Evolutionary conservation across 2,888 invertebrate species (phyloP).

Genomic region (Thera obeliscata): DNA sequence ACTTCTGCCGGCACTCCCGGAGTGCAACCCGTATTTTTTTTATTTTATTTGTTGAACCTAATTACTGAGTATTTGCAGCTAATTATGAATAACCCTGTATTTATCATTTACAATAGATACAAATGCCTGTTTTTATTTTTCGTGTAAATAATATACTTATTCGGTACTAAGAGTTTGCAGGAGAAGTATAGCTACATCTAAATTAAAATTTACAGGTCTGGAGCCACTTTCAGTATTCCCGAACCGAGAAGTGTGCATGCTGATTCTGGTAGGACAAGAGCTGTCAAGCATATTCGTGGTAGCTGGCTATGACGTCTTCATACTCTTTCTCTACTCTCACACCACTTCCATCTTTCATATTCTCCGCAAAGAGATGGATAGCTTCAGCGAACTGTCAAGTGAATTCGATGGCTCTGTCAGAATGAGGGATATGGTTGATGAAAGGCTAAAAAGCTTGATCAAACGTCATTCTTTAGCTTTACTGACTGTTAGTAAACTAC

Average conservation of each 20-base stretch:
- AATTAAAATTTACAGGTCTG: constrained; percentile 41
- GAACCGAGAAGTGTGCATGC: constrained; percentile 48
- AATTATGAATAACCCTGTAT: no score
- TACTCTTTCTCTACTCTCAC: constrained; percentile 53
- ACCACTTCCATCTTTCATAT: constrained; percentile 50
- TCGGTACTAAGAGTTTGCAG: no score
- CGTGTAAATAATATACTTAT: no score
- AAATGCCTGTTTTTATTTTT: no score
- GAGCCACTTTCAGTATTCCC: constrained; percentile 40
- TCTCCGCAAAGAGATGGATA: constrained; percentile 47
- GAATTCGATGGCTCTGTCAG: constrained; percentile 31
- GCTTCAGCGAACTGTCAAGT: constrained; percentile 33
- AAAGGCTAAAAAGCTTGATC: constrained; percentile 43
- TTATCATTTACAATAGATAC: no score
- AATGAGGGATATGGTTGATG: constrained; percentile 30
- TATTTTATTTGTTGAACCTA: no score
- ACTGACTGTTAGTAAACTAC: constrained; percentile 46
- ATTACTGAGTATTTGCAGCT: no score
- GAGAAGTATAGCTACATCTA: neutral
- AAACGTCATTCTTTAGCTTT: constrained; percentile 46
- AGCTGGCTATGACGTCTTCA: constrained; percentile 45
- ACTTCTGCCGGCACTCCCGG: no score
- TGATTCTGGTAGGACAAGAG: constrained; percentile 47
- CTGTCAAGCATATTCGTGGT: constrained; percentile 44
- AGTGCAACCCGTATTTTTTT: no score